These are phyloP conservation scores for Vidua macroura DNA, from an alignment of 2,113 vertebrate species.

Conservation along the genomic window DNA sequence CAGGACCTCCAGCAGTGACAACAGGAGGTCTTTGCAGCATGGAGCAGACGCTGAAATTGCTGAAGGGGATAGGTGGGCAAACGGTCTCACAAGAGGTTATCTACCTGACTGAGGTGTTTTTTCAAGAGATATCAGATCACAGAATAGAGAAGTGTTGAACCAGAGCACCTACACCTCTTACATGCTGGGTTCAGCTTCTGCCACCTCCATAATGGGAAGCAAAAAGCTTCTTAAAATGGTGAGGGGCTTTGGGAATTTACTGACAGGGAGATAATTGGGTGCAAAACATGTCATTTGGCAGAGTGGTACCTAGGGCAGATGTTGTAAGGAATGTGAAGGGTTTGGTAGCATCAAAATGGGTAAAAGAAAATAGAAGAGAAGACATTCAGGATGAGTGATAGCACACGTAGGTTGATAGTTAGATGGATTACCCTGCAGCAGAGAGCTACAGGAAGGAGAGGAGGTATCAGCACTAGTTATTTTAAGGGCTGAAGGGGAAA, in stretches of 20 bases:
- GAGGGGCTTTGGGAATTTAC: neutral
- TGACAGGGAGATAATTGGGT: neutral
- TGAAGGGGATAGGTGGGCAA: neutral
- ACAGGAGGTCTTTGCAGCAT: neutral
- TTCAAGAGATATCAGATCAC: accelerated
- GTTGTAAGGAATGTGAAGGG: neutral
- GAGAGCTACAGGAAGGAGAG: neutral
- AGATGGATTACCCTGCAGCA: neutral
- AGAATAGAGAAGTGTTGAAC: neutral
- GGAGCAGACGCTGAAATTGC: neutral
- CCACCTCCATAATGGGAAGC: neutral
- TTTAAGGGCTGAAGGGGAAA: neutral
- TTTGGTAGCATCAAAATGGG: neutral
- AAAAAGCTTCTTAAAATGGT: slow-evolving; percentile 7
- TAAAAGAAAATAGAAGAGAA: neutral
- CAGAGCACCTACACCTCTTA: neutral
- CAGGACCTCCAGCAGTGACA: neutral
- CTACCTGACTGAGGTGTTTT: neutral
- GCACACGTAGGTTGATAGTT: accelerated
- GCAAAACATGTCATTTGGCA: neutral
- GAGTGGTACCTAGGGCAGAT: neutral
- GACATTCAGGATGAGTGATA: neutral
- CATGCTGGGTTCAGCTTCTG: neutral
- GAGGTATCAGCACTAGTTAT: neutral
- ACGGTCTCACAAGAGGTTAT: neutral